Conservation (phyloP, 2,797 vertebrate genomes). For the Monodelphis domestica region DNA sequence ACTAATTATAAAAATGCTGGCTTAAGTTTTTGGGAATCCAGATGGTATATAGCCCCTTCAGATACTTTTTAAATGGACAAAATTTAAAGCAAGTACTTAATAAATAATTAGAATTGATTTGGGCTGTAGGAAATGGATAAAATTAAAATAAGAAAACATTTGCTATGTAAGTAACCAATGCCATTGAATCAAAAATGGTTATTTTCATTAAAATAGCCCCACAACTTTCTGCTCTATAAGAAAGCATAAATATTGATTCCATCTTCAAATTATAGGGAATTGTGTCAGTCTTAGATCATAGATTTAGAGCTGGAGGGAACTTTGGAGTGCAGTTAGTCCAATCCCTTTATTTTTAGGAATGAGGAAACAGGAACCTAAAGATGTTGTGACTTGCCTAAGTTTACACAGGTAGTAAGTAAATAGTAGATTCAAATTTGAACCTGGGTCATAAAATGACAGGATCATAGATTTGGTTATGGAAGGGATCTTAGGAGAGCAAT, state of each 20-base stretch:
- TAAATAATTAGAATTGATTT: conserved; percentile 26
- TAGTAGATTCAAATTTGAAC: background rate
- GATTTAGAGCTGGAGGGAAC: background rate
- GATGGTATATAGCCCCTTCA: conserved; percentile 23
- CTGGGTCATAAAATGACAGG: background rate
- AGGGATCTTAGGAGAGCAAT: background rate
- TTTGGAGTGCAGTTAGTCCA: background rate
- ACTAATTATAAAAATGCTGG: conserved; percentile 1
- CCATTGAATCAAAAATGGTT: conserved; percentile 33
- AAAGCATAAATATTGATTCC: background rate
- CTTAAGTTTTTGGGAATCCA: conserved; percentile 49
- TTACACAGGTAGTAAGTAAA: background rate
- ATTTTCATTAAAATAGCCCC: conserved; percentile 32
- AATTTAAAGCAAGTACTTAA: conserved; percentile 31
- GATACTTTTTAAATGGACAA: conserved; percentile 37
- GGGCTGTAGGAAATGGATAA: conserved; percentile 31
- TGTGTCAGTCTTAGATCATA: too few species aligned
- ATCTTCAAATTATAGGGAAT: background rate
- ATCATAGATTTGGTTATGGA: background rate
- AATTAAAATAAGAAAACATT: background rate
- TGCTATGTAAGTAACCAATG: conserved; percentile 23
- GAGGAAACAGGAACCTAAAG: background rate
- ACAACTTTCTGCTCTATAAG: background rate
- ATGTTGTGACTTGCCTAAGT: background rate
- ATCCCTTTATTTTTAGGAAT: background rate